phyloP scores from a whole-genome alignment of 1,140 invertebrate species.

The Vanessa tameamea region DNA sequence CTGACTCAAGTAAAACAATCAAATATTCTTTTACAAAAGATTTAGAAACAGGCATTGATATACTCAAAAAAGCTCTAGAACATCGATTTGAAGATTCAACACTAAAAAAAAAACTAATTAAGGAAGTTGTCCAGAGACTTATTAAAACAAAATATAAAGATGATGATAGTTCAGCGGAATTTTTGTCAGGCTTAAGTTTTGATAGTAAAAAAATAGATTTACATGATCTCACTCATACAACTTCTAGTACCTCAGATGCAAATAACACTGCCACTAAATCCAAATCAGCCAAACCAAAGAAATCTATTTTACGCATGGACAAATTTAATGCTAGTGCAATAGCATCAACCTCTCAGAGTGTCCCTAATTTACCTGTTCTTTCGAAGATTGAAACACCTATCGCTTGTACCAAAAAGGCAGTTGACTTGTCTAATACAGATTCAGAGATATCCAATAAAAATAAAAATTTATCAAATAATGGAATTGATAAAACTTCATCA shows the following conservation, averaged over 20 bases:
- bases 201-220: slow-evolving; percentile 56
- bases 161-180: slow-evolving; percentile 66
- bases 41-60: slow-evolving; percentile 68
- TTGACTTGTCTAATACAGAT: slow-evolving; percentile 56
- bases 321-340: slow-evolving; percentile 63
- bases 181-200: slow-evolving; percentile 67
- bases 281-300: slow-evolving; percentile 57
- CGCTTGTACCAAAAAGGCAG: slow-evolving; percentile 39
- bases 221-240: slow-evolving; percentile 45
- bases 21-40: slow-evolving; percentile 71
- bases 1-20: slow-evolving; percentile 69
- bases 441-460: slow-evolving; percentile 63
- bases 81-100: slow-evolving; percentile 57
- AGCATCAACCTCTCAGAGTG: slow-evolving; percentile 71
- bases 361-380: slow-evolving; percentile 61
- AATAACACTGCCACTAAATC: slow-evolving; percentile 50
- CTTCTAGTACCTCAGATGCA: slow-evolving; percentile 67
- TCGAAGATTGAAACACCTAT: slow-evolving; percentile 49
- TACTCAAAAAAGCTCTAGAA: slow-evolving; percentile 61
- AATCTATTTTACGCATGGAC: slow-evolving; percentile 65
- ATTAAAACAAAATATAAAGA: slow-evolving; percentile 67
- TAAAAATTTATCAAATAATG: slow-evolving; percentile 52
- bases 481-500: slow-evolving; percentile 63
- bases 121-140: slow-evolving; percentile 70
- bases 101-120: slow-evolving; percentile 69